Evolutionary conservation across 2,888 invertebrate genomes (phyloP), one percentile per base, ranked within the genome.

Genomic region (Gymnoscelis rufifasciata): DNA sequence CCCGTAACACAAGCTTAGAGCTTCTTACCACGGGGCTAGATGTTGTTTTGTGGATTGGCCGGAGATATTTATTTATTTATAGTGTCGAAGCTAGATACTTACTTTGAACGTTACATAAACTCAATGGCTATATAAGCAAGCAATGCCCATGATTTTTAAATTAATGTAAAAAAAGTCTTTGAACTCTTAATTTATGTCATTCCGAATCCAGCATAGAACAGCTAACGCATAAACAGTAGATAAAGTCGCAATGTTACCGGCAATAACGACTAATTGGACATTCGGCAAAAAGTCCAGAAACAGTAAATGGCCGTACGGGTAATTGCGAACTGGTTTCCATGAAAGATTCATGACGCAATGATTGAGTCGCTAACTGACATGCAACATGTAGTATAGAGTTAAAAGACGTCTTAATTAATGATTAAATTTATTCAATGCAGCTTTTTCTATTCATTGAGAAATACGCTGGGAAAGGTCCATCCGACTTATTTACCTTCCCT

Each of bases 271-370:
- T 76, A 78, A 78, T 78, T 75, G 77, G 74, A 62, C 63, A 60
- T 71, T 61, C 56, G 48, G 56, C 53, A 68, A 76, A 78, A 74
- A 74, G 68, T 56, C 66, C 58, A 62, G 56, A 57, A 57, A 53
- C 64, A 54, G 55, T 64, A 58, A 59, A 59, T 56, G 55, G 58
- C 52, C 41, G 40, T 55, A 57, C 56, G 58, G 59, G 69, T 74
- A 77, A 80, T 78, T 72, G 71, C 57, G 52, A 72, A 74, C 74
- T 56, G 70, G 78, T 74, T 74, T 71, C 64, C 72, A 80, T 83
- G 79, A 76, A 82, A 81, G 68, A 82, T 83, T 79, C 78, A 82
- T 82, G 74, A 66, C 57, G 60, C 62, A 59, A 69, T 71, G 76
- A 80, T 80, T 79, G 80, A 81, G 81, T 71, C 68, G 77, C 74